These are phyloP conservation scores for Protaetia brevitarsis DNA, from an alignment of 1,140 invertebrate genomes.

Conservation along the genomic window DNA sequence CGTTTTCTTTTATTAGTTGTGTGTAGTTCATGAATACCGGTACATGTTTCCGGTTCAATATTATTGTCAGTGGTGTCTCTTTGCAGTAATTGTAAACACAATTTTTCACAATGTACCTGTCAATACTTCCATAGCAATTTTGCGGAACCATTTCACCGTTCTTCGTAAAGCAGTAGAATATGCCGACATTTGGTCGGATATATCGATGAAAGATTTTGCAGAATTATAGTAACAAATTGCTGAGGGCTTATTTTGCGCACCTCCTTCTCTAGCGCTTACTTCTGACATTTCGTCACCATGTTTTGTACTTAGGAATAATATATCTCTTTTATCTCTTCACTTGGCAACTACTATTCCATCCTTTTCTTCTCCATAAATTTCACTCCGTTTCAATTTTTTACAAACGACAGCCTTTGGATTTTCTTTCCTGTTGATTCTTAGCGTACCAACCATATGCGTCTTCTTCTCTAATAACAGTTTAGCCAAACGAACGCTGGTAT, in stretches of 20 bases:
- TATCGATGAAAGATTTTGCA: constrained; percentile 9
- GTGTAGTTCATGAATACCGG: neutral
- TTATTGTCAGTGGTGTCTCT: neutral
- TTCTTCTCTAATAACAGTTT: constrained; percentile 42
- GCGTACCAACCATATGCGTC: constrained; percentile 44
- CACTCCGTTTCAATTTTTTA: constrained; percentile 36
- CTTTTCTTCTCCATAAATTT: constrained; percentile 38
- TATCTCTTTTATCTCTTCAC: constrained; percentile 40
- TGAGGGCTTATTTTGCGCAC: neutral
- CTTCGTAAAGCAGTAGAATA: neutral
- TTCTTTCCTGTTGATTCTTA: constrained; percentile 36
- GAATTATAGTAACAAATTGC: constrained; percentile 6
- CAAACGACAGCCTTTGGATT: constrained; percentile 36
- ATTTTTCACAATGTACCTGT: neutral
- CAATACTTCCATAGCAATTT: constrained; percentile 3
- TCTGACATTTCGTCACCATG: too few species aligned
- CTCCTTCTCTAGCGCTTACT: neutral
- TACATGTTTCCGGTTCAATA: neutral
- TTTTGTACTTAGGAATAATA: too few species aligned
- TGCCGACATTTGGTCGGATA: too few species aligned
- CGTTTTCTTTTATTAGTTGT: constrained; percentile 19
- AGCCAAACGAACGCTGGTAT: constrained; percentile 42
- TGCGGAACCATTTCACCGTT: constrained; percentile 3
- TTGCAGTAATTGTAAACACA: neutral
- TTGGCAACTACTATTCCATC: too few species aligned